Percentiles rank a stretch among this genome's conserved stretches.
Evolutionary conservation across 2,888 invertebrate species (phyloP).

Genomic region (Xestia sexstrigata): DNA sequence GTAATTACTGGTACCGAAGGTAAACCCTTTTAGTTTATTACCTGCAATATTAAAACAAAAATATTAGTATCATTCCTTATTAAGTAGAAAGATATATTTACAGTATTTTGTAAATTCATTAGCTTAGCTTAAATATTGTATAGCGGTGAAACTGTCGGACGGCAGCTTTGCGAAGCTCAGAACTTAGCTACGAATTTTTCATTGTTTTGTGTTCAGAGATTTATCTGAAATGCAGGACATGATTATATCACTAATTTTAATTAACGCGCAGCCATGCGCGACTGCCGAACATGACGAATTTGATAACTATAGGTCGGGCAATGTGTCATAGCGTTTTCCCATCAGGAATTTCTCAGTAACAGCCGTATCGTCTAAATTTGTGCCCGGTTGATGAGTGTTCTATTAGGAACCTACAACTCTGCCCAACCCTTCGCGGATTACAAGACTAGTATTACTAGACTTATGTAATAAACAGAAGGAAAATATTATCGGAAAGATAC

Average conservation of each 20-base stretch:
- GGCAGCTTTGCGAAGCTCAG: neutral
- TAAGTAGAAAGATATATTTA: neutral
- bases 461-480: neutral
- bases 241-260: neutral
- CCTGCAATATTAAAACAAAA: constrained; percentile 8
- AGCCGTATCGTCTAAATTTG: neutral
- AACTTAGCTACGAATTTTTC: neutral
- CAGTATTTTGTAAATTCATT: constrained; percentile 5
- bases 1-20: neutral
- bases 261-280: neutral
- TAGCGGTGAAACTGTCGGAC: neutral
- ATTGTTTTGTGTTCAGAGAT: neutral
- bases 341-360: neutral
- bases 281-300: neutral
- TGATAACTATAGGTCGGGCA: neutral
- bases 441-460: neutral
- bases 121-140: constrained; percentile 1
- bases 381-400: neutral
- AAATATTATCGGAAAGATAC: constrained; percentile 7
- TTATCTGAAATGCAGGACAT: neutral
- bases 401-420: neutral
- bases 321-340: neutral
- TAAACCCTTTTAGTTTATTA: constrained; percentile 3
- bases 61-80: neutral
- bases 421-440: neutral